phyloP scores from a whole-genome alignment of 1,140 invertebrate species.

The Elysia chlorotica region DNA sequence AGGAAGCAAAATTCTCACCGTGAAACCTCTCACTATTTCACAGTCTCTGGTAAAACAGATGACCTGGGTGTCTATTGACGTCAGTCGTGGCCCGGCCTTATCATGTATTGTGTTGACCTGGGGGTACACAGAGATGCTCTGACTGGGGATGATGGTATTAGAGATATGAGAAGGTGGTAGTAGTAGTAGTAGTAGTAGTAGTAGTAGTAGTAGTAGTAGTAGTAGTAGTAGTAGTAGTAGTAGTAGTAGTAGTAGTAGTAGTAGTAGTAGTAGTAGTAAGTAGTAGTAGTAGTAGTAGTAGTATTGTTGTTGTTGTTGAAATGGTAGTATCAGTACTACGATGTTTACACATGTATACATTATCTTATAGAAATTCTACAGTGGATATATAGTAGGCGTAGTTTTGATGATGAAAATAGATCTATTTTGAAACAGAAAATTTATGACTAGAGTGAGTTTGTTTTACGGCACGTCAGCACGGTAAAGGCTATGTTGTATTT shows the following conservation, averaged over 20 bases:
- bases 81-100: neutral
- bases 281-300: neutral
- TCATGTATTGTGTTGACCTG: neutral
- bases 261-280: slow-evolving; percentile 10
- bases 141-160: too few species aligned
- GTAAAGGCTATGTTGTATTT: neutral
- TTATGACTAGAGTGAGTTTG: too few species aligned
- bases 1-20: neutral
- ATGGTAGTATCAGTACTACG: neutral
- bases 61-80: too few species aligned
- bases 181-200: slow-evolving; percentile 1
- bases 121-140: neutral
- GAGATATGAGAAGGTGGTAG: neutral
- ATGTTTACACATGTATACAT: neutral
- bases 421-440: too few species aligned
- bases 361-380: neutral
- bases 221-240: slow-evolving; percentile 6
- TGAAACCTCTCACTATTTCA: neutral
- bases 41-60: neutral
- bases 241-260: slow-evolving; percentile 10
- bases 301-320: neutral
- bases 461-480: too few species aligned
- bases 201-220: slow-evolving; percentile 7
- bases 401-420: too few species aligned
- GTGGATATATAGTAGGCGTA: neutral